Conservation (phyloP, 2,797 vertebrate species). For the Mycteria americana region DNA sequence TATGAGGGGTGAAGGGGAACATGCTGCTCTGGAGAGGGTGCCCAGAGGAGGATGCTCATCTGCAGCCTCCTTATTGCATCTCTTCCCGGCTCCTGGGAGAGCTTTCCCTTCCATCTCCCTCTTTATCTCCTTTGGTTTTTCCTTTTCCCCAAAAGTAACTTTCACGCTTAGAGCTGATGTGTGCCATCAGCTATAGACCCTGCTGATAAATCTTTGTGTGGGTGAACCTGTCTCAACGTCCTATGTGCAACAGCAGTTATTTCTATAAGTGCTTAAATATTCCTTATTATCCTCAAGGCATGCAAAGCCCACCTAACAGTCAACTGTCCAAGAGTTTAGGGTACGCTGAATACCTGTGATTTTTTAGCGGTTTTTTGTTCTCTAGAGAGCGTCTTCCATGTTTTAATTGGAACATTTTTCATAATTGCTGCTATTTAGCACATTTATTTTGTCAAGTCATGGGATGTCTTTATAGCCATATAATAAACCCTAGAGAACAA, state of each 20-base stretch:
- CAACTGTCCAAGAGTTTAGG: background rate
- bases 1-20: background rate
- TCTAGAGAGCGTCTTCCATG: conserved; percentile 18
- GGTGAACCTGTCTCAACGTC: background rate
- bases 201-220: background rate
- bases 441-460: conserved; percentile 76
- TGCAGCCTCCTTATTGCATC: background rate
- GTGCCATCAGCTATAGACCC: background rate
- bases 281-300: background rate
- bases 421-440: conserved; percentile 76
- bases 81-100: background rate
- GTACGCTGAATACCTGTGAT: background rate
- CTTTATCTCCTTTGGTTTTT: background rate
- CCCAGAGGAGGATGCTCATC: background rate
- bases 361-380: background rate
- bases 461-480: conserved; percentile 76
- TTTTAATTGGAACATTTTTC: conserved; percentile 74
- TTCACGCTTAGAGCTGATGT: background rate
- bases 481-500: conserved; percentile 78
- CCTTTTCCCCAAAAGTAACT: background rate
- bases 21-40: background rate
- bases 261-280: background rate
- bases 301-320: background rate
- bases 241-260: background rate
- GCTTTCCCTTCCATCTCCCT: background rate